Evolutionary conservation across 2,888 invertebrate genomes (phyloP).

Genomic region (Oligia fasciuncula): DNA sequence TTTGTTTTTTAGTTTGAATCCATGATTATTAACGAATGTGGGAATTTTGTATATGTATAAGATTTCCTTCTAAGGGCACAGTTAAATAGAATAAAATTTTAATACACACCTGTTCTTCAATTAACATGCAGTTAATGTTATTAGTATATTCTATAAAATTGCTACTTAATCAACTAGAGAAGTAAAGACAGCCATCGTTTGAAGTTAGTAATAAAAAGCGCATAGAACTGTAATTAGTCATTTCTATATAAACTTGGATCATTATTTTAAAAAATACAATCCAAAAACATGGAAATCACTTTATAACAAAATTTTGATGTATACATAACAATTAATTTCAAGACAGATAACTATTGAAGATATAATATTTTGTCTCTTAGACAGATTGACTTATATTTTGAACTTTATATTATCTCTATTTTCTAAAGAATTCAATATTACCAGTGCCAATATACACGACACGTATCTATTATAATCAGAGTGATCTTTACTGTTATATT

Average conservation of each 20-base stretch:
- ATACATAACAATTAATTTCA: conserved; percentile 26
- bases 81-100: conserved; percentile 30
- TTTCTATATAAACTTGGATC: conserved; percentile 25
- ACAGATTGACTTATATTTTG: conserved; percentile 67
- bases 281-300: conserved; percentile 22
- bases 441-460: conserved; percentile 67
- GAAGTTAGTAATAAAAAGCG: conserved; percentile 49
- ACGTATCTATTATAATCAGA: conserved; percentile 61
- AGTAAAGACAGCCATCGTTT: conserved; percentile 61
- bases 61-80: conserved; percentile 40
- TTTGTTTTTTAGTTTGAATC: conserved; percentile 21
- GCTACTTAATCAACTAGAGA: conserved; percentile 47
- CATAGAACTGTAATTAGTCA: conserved; percentile 22
- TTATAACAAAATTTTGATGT: conserved; percentile 17
- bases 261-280: conserved; percentile 10
- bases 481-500: conserved; percentile 58
- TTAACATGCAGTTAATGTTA: conserved; percentile 28
- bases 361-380: conserved; percentile 58
- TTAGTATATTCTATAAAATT: conserved; percentile 28
- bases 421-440: conserved; percentile 63
- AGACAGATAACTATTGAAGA: conserved; percentile 46
- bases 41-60: not conserved
- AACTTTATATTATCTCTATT: conserved; percentile 62
- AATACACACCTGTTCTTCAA: conserved; percentile 33
- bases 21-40: not conserved